These are phyloP conservation scores for Thymelicus lineola DNA, from an alignment of 2,888 invertebrate genomes.

Conservation along the genomic window DNA sequence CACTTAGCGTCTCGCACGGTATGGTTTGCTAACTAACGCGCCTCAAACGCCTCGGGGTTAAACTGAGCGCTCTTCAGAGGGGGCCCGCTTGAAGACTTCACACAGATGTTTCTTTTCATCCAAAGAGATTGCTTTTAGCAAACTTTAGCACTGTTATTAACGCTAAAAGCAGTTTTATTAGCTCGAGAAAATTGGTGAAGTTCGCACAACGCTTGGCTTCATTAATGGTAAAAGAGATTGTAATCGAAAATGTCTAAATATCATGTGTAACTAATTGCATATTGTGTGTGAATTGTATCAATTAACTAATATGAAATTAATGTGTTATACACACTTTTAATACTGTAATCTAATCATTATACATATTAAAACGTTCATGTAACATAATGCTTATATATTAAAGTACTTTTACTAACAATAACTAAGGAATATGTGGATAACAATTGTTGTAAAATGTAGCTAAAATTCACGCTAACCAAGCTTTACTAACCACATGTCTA, in stretches of 20 bases:
- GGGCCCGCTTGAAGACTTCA: background rate
- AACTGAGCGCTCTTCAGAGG: slow-evolving; percentile 5
- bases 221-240: background rate
- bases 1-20: slow-evolving; percentile 20
- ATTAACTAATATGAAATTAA: background rate
- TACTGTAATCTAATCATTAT: too few relatives aligned
- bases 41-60: slow-evolving; percentile 9
- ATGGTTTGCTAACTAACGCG: slow-evolving; percentile 16
- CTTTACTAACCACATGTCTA: slow-evolving; percentile 25
- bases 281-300: background rate
- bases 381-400: too few relatives aligned
- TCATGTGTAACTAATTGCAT: background rate
- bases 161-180: slow-evolving; percentile 15
- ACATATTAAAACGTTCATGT: too few relatives aligned
- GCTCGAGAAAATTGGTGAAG: slow-evolving; percentile 7
- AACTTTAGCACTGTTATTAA: slow-evolving; percentile 1
- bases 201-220: background rate
- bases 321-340: background rate
- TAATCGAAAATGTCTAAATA: too few relatives aligned
- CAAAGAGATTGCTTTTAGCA: slow-evolving; percentile 10
- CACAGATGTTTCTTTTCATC: slow-evolving; percentile 20
- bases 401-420: background rate
- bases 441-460: slow-evolving; percentile 2
- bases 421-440: background rate
- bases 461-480: slow-evolving; percentile 21